Conservation (phyloP, 53 echinoderm and acorn worm species). For the Antedon mediterranea region DNA sequence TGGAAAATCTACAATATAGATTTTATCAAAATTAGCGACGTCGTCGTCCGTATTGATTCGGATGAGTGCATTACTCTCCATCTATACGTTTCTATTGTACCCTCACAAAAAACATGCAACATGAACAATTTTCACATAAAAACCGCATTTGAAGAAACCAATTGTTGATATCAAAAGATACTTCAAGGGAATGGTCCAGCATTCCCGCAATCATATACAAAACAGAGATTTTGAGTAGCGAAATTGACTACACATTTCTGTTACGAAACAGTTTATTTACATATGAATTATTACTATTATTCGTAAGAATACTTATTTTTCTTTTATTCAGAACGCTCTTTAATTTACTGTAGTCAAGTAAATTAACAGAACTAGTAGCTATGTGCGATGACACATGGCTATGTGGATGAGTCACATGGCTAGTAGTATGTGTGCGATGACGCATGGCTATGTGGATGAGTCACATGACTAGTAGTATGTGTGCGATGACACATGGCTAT, state of each 20-base stretch:
- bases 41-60: not conserved
- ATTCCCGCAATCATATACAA: not conserved
- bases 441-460: conserved; percentile 96
- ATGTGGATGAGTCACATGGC: too few relatives aligned
- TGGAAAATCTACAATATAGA: not conserved
- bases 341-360: too few relatives aligned
- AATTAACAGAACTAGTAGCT: too few relatives aligned
- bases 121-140: not conserved
- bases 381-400: not conserved
- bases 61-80: not conserved
- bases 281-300: not conserved
- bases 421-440: conserved; percentile 91
- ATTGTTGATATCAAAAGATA: not conserved
- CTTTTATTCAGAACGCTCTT: not conserved
- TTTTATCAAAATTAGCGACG: not conserved
- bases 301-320: not conserved
- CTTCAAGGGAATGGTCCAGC: not conserved
- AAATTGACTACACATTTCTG: not conserved
- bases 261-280: not conserved
- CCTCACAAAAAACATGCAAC: not conserved
- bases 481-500: too few relatives aligned
- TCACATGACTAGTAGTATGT: conserved; percentile 67
- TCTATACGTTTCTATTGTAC: not conserved
- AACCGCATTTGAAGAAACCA: not conserved
- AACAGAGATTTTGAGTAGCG: not conserved